Evolutionary conservation across 2,888 invertebrate species (phyloP).

Genomic region (Caenorhabditis sp.): DNA sequence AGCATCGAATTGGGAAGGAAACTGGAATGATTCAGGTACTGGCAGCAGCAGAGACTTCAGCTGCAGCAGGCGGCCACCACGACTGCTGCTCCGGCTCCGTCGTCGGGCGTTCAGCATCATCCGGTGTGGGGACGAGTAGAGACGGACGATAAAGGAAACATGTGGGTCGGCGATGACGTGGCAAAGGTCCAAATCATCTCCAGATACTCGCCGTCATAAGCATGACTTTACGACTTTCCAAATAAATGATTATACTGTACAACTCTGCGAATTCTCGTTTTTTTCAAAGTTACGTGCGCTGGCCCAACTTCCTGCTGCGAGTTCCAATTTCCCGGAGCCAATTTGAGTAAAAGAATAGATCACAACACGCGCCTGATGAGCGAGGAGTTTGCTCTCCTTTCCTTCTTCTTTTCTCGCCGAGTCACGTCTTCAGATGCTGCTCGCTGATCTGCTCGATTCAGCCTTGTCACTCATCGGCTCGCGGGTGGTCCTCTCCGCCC

Average conservation of each 20-base stretch:
- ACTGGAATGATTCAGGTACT: too few species aligned
- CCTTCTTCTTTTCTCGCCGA: conserved; percentile 9
- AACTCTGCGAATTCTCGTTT: too few species aligned
- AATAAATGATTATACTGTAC: too few species aligned
- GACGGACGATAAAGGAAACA: conserved; percentile 35
- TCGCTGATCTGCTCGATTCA: conserved; percentile 6
- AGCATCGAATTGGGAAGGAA: too few species aligned
- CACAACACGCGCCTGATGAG: conserved; percentile 14
- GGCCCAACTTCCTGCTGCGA: conserved; percentile 39
- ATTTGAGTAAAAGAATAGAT: conserved; percentile 42
- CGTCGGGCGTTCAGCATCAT: neutral
- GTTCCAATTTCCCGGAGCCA: conserved; percentile 41
- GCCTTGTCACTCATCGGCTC: conserved; percentile 10
- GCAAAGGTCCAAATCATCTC: conserved; percentile 16
- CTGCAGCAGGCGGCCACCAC: neutral
- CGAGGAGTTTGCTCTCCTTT: conserved; percentile 20
- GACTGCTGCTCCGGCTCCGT: neutral
- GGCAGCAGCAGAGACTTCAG: neutral
- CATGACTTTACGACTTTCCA: neutral
- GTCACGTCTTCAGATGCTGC: conserved; percentile 16
- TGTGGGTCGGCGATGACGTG: conserved; percentile 31
- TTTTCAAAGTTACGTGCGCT: conserved; percentile 38
- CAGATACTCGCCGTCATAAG: conserved; percentile 11
- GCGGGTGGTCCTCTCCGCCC: conserved; percentile 23
- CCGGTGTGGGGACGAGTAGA: conserved; percentile 12